Evolutionary conservation across 2,113 vertebrate genomes (phyloP), one percentile per base, ranked within the genome.

Genomic region (Calidris pugnax): DNA sequence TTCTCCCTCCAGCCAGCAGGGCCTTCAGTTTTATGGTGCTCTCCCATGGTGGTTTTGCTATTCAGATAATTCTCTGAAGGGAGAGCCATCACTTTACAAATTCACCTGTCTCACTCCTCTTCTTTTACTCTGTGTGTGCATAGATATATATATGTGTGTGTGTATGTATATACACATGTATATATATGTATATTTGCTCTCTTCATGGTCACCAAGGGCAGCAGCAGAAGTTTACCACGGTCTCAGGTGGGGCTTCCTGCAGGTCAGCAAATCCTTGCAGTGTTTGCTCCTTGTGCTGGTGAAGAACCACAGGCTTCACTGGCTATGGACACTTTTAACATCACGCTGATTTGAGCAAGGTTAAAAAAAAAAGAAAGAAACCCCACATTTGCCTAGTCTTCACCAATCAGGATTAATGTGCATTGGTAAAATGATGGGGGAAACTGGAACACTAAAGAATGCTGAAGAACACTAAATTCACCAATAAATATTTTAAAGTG

Each of bases 141-240:
- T 39, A 35, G 6, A 15, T 17, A 35, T 3, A 11, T n/a, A 12
- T 20, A 1, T 47, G 1, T 48, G 1, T 56, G 1, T 41, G 1
- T 50, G 39, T 48, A 2, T 62, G 3, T 23, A 7, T 12, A 7
- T 22, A 6, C 56, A 20, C 27, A 60, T 14, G 24, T 1, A 33
- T 2, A 64, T 3, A 22, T 33, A 30, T 39, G 4, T 62, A 7
- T 77, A 71, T 87, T 51, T 87, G 10, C 9, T 14, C 16, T 50
- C 35, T 78, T 87, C 37, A 45, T 11, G 22, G 23, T 21, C 2
- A 0, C 26, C 0, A 0, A 75, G 19, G 33, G 37, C 57, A 50
- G 39, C 19, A 64, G 55, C 21, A 73, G 28, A 4, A 60, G 7
- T 57, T 72, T 48, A 12, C 7, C 28, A 39, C 17, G 32, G 18